Evolutionary conservation across 1,140 invertebrate genomes (phyloP).

Genomic region (Chlorops oryzae): DNA sequence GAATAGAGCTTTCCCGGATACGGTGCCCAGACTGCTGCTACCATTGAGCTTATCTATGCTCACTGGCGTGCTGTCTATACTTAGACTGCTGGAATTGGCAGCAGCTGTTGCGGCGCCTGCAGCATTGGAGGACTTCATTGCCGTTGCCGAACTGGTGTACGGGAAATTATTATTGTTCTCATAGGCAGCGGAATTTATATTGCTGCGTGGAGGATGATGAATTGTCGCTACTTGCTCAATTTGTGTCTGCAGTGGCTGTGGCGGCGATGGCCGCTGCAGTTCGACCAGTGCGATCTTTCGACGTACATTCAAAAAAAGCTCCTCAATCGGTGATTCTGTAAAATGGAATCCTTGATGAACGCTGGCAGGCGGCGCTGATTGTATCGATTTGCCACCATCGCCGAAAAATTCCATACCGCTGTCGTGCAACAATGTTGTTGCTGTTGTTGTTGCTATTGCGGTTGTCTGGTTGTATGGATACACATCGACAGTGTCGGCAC

Average conservation of each 20-base stretch:
- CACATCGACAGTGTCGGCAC: conserved; percentile 41
- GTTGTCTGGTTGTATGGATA: conserved; percentile 39
- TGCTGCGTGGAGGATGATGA: neutral
- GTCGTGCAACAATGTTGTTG: conserved; percentile 5
- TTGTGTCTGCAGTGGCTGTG: neutral
- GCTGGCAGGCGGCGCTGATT: conserved; percentile 27
- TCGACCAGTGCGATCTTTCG: conserved; percentile 38
- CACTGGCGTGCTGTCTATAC: conserved; percentile 38
- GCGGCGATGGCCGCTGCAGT: conserved; percentile 24
- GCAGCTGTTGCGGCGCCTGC: conserved; percentile 15
- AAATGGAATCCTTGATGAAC: conserved; percentile 25
- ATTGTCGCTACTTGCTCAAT: conserved; percentile 12
- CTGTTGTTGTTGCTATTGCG: conserved; percentile 2
- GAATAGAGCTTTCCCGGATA: conserved; percentile 26
- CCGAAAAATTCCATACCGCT: neutral
- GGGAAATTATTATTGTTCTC: conserved; percentile 24
- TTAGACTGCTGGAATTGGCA: conserved; percentile 37
- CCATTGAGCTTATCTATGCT: conserved; percentile 37
- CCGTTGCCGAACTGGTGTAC: conserved; percentile 25
- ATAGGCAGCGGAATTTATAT: neutral
- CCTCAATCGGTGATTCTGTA: conserved; percentile 36
- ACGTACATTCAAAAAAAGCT: conserved; percentile 34
- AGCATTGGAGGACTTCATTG: conserved; percentile 23
- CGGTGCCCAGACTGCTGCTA: conserved; percentile 34
- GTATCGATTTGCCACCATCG: conserved; percentile 23